A percentile compares a stretch with the other conserved stretches of the same genome.
These are phyloP conservation scores for Psilopsiagon aurifrons DNA, from an alignment of 2,113 vertebrate species.

Conservation along the genomic window DNA sequence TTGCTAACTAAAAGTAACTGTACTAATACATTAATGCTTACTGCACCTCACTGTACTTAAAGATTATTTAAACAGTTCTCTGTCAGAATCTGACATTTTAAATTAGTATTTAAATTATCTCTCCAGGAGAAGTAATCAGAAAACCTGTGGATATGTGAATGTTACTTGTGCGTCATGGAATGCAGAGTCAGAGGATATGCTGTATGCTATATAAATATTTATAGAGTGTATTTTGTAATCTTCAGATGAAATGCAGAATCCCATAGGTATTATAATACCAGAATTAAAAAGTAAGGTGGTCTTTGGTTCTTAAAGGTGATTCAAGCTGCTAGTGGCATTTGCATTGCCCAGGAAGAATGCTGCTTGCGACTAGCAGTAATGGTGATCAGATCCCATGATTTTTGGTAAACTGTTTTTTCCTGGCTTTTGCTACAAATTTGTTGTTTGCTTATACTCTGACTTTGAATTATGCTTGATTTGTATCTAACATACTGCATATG, in stretches of 20 bases:
- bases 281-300: not conserved
- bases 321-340: not conserved
- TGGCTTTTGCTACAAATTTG: not conserved
- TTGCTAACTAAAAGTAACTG: conserved; percentile 6
- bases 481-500: not conserved
- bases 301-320: not conserved
- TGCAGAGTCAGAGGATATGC: not conserved
- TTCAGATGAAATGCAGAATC: conserved; percentile 1
- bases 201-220: conserved; percentile 20
- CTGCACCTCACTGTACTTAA: conserved; percentile 10
- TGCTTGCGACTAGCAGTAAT: not conserved
- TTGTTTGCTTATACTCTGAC: not conserved
- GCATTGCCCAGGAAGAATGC: not conserved
- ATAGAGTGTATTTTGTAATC: conserved; percentile 1
- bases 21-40: conserved; percentile 15
- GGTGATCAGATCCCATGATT: not conserved
- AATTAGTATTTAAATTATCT: conserved; percentile 32
- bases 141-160: not conserved
- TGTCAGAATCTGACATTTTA: conserved; percentile 8
- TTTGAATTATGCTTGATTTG: not conserved
- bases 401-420: not conserved
- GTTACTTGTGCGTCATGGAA: not conserved
- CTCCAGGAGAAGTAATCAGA: not conserved
- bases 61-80: conserved; percentile 11
- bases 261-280: not conserved